Evolutionary conservation across 2,888 invertebrate species (phyloP).

Genomic region (Ormia ochracea): DNA sequence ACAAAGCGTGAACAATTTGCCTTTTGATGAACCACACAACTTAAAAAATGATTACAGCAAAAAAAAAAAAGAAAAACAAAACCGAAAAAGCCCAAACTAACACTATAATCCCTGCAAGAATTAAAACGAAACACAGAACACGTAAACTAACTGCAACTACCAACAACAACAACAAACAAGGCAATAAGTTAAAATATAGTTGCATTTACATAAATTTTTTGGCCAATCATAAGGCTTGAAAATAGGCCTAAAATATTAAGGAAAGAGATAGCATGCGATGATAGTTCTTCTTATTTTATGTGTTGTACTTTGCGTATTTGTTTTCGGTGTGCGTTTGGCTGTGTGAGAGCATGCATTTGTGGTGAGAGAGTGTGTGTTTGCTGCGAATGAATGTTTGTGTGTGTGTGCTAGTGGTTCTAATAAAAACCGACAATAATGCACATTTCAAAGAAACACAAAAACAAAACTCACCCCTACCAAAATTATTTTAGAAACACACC

Average conservation of each 20-base stretch:
- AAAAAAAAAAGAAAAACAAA: neutral
- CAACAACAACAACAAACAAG: constrained; percentile 10
- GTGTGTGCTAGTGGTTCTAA: constrained; percentile 10
- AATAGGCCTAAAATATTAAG: constrained; percentile 56
- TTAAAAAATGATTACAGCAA: neutral
- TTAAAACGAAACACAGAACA: constrained; percentile 7
- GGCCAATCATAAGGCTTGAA: constrained; percentile 60
- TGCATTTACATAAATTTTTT: constrained; percentile 42
- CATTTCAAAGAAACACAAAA: constrained; percentile 32
- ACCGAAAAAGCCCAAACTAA: neutral
- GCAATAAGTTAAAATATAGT: constrained; percentile 56
- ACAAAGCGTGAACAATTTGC: neutral
- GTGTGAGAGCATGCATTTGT: neutral
- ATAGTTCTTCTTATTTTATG: constrained; percentile 37
- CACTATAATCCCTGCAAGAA: constrained; percentile 9
- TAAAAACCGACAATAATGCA: constrained; percentile 54
- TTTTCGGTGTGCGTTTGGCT: neutral
- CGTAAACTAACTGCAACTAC: constrained; percentile 1
- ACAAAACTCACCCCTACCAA: constrained; percentile 51
- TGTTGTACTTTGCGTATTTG: constrained; percentile 34
- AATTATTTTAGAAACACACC: constrained; percentile 56
- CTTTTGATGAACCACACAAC: neutral
- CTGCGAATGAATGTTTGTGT: too few relatives aligned
- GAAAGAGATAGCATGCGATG: constrained; percentile 58
- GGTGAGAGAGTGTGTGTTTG: neutral